phyloP scores from a whole-genome alignment of 2,888 invertebrate species.

The Gymnoscelis rufifasciata region DNA sequence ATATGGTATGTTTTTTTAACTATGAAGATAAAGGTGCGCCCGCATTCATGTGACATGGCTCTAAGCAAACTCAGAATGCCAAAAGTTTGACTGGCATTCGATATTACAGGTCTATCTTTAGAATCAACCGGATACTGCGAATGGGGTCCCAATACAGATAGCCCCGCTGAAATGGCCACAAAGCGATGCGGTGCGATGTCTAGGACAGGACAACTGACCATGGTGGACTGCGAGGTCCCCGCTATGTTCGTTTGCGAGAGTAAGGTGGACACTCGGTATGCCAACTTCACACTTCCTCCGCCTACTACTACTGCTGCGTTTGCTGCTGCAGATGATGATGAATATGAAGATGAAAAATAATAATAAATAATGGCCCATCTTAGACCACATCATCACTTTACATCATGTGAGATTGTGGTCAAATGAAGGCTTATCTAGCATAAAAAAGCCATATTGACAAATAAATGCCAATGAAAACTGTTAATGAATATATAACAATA shows the following conservation, averaged over 20 bases:
- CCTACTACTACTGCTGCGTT: background rate
- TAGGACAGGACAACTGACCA: constrained; percentile 43
- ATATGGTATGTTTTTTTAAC: no score
- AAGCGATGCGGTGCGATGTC: constrained; percentile 48
- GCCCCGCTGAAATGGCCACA: constrained; percentile 20
- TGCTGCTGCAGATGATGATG: background rate
- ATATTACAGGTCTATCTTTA: constrained; percentile 43
- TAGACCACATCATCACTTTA: no score
- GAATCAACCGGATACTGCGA: constrained; percentile 44
- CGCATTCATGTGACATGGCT: no score
- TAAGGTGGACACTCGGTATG: constrained; percentile 19
- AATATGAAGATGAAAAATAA: background rate
- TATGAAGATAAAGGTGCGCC: no score
- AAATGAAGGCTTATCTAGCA: no score
- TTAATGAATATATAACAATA: no score
- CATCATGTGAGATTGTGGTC: no score
- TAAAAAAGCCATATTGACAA: no score
- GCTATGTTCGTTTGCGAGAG: constrained; percentile 53
- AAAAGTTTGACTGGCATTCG: no score
- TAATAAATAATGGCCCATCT: no score
- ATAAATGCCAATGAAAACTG: no score
- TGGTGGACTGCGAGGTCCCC: constrained; percentile 38
- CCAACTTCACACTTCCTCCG: background rate
- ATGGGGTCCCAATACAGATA: constrained; percentile 41
- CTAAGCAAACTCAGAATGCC: no score